A percentile compares a stretch with the other conserved stretches of the same genome.
Evolutionary conservation across 1,140 invertebrate species (phyloP).

Genomic region (Chlorops oryzae): DNA sequence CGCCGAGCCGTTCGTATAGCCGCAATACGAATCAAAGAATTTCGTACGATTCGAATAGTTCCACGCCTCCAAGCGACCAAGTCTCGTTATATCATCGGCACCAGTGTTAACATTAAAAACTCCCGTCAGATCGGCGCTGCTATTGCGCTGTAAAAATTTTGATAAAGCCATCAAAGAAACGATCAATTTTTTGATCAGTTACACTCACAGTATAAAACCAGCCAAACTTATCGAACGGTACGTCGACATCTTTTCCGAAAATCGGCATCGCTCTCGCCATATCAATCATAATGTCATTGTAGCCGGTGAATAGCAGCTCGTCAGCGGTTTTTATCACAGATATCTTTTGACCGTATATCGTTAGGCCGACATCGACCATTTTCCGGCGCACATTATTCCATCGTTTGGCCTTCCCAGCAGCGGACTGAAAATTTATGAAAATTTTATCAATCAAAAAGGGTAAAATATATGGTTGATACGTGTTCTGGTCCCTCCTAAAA

Average conservation of each 20-base stretch:
- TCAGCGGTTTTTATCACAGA: constrained; percentile 59
- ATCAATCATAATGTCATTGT: constrained; percentile 62
- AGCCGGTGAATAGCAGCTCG: constrained; percentile 74
- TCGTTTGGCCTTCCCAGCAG: constrained; percentile 56
- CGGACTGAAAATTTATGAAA: constrained; percentile 66
- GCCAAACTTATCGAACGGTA: constrained; percentile 67
- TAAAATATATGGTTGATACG: too few relatives aligned
- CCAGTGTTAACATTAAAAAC: constrained; percentile 69
- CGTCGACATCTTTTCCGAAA: constrained; percentile 48
- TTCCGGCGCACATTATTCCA: constrained; percentile 54
- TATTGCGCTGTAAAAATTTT: constrained; percentile 57
- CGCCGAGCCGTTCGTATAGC: constrained; percentile 58
- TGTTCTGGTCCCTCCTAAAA: too few relatives aligned
- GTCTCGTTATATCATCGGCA: constrained; percentile 51
- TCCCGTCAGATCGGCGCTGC: constrained; percentile 63
- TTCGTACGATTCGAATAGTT: constrained; percentile 57
- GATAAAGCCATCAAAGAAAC: neutral
- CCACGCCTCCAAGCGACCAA: constrained; percentile 64
- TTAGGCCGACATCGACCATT: constrained; percentile 53
- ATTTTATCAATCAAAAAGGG: too few relatives aligned
- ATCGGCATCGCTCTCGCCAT: constrained; percentile 55
- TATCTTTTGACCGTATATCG: constrained; percentile 51
- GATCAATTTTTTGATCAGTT: neutral
- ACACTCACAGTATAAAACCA: constrained; percentile 70
- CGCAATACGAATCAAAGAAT: constrained; percentile 56